These are phyloP conservation scores for Ardeotis arabs DNA, from an alignment of 2,113 vertebrate genomes.

Conservation along the genomic window DNA sequence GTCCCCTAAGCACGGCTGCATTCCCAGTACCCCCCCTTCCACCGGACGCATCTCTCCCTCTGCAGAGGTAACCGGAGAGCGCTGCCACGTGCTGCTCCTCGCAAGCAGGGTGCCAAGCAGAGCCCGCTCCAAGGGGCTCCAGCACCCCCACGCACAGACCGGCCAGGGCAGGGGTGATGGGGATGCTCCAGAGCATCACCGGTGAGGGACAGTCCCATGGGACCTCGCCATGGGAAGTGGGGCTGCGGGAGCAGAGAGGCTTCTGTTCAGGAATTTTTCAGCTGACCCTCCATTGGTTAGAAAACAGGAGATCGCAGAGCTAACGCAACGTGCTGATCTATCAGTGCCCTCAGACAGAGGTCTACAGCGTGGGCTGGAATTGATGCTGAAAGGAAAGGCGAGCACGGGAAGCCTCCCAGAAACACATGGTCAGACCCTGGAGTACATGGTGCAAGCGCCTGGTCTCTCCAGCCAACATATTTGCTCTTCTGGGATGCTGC, in stretches of 20 bases:
- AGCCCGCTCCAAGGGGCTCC: fast-evolving
- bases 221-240: background rate
- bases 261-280: no score
- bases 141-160: fast-evolving
- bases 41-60: fast-evolving
- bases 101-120: background rate
- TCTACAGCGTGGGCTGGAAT: background rate
- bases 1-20: fast-evolving
- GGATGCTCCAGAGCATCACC: background rate
- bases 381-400: background rate
- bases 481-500: background rate
- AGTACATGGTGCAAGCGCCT: fast-evolving
- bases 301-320: background rate
- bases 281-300: background rate
- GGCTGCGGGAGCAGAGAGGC: background rate
- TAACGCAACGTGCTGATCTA: fast-evolving
- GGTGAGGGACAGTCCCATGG: no score
- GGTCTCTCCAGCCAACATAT: background rate
- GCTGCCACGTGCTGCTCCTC: fast-evolving
- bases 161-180: no score
- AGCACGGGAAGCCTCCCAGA: background rate
- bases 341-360: background rate
- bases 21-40: fast-evolving
- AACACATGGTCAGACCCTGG: background rate
- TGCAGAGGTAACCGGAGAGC: background rate